Evolutionary conservation across 2,888 invertebrate species (phyloP), one percentile per base, ranked within the genome.

Genomic region (Eupithecia abbreviata): DNA sequence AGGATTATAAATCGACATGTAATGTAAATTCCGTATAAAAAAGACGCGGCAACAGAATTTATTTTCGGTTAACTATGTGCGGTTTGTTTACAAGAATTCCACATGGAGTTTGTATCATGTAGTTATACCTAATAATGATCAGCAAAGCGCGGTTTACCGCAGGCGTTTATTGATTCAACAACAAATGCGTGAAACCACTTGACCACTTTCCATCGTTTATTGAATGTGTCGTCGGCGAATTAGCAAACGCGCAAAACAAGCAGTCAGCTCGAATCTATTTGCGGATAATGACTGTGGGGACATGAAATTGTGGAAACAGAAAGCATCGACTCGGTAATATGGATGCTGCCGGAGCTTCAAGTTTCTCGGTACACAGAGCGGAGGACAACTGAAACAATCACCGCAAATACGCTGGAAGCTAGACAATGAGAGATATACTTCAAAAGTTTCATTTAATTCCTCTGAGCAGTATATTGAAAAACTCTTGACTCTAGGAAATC

Each of bases 281-380:
- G 78, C 79, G 78, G 75, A 82, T 80, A 81, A 79, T 78, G 77
- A 58, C 76, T 68, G 77, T 76, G 76, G 76, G 76, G 76, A 81
- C 80, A 80, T 80, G 77, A 82, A 85, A 83, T 82, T 85, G 85
- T 82, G 85, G 84, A 85, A 88, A 85, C 83, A 85, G 86, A 89
- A 86, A 87, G 86, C 84, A 80, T 73, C 78, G 69, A 70, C 66
- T 73, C 77, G 73, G 76, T 79, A 80, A 81, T 84, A 85, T 83
- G 82, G 81, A 83, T 84, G 84, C 84, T 79, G 81, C 65, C 82
- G 80, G 81, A 83, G 83, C 83, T 84, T 85, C 81, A 84, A 86
- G 88, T 86, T 86, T 85, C 87, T 86, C 84, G 85, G 75, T 80
- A 81, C 84, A 88, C 85, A 86, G 84, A 85, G 82, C 82, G 5